Base-by-base conservation (phyloP, 1,140 invertebrate species). In the Drosophila littoralis region DNA sequence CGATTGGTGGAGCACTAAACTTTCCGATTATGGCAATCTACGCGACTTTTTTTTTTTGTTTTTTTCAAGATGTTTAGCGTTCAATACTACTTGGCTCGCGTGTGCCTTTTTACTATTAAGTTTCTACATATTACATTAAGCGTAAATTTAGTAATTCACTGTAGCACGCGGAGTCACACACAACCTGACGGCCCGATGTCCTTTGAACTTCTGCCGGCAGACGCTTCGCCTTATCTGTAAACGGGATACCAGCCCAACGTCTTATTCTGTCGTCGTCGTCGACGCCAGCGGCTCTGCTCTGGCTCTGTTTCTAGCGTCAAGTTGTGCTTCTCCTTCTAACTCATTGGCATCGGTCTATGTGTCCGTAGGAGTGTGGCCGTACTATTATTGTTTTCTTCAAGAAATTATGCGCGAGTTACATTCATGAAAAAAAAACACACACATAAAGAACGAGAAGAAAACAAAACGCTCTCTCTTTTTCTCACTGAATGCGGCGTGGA, bases 201-300 rank as follows among this genome's bases (percentile, higher is more conserved):
- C 88, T 91, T 91, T 84, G 63, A 84, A 91, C 88, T 91, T 91
- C 88, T 91, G 88, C 73, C 75, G 77, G 79, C 58, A 75, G 75
- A 67, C 77, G 45, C 57, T 72, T 58, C 65, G 84, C 75, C 74
- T 84, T 89, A 88, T 88, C 84, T 78, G 61, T 69, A 88, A 88
- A 88, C 80, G 85, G 84, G 84, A 88, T 73, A 90, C 57, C 75
- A 68, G 40, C 70, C 63, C 52, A 65, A 60, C 77, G 74, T 88
- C 81, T 88, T 84, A 63, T 84, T 73, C 79, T 70, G 59, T 22
- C 51, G 81, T 54, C 63, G 38, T 43, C 57, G 72, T 7, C 76
- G 66, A 60, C 67, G 80, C 35, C 54, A 50, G 42, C 51, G 51
- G 22, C 43, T 55, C 69, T 73, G 63, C 60, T 58, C 50, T 67